Evolutionary conservation across 2,888 invertebrate genomes (phyloP).

Genomic region (Agrotis exclamationis): DNA sequence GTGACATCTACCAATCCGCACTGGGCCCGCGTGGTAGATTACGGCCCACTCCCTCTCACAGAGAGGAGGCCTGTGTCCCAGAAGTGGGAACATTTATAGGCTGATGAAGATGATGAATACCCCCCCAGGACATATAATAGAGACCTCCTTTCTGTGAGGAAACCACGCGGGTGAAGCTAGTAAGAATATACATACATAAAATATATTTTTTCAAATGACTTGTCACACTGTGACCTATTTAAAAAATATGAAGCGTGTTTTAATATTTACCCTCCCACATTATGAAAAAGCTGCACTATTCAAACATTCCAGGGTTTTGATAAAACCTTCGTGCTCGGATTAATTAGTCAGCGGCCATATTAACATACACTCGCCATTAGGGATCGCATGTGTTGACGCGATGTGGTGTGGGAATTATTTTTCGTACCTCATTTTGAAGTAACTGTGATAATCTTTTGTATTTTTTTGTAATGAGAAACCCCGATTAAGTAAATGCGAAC

Average conservation of each 20-base stretch:
- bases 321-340: slow-evolving; percentile 48
- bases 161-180: too few relatives aligned
- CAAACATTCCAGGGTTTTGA: slow-evolving; percentile 18
- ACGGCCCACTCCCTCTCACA: too few relatives aligned
- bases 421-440: neutral
- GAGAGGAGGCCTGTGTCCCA: too few relatives aligned
- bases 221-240: slow-evolving; percentile 20
- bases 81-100: too few relatives aligned
- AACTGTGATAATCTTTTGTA: neutral
- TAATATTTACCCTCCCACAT: slow-evolving; percentile 12
- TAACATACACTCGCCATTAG: slow-evolving; percentile 41
- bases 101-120: too few relatives aligned
- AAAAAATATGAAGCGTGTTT: neutral
- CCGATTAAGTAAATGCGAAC: too few relatives aligned
- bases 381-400: slow-evolving; percentile 28
- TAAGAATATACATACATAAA: too few relatives aligned
- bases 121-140: too few relatives aligned
- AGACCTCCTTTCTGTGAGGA: too few relatives aligned
- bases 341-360: slow-evolving; percentile 46
- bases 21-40: too few relatives aligned
- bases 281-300: slow-evolving; percentile 19
- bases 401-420: slow-evolving; percentile 17
- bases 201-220: neutral
- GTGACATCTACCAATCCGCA: too few relatives aligned
- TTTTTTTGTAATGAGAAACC: too few relatives aligned